Base-by-base conservation (phyloP, 2,797 vertebrate genomes). In the Myotis pilosus region DNA sequence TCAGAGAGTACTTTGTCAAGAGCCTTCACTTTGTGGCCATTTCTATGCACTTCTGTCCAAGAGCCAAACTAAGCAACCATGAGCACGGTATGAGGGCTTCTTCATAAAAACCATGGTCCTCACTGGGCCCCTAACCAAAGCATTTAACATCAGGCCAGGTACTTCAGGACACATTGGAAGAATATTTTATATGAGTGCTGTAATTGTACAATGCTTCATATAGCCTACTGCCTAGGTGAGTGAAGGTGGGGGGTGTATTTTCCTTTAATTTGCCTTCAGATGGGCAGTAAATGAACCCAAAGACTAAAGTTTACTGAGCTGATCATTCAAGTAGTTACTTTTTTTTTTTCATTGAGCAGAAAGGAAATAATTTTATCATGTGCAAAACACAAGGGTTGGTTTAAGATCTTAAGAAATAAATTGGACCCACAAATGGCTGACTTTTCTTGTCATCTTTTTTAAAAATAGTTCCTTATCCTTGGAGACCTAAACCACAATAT, bases 351-450 rank as follows among this genome's bases (percentile, higher is more conserved):
- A 69, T 3, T 90, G 20, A 66, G 25, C 9, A 96, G 15, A 71
- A 94, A 96, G 19, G 6, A 83, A 95, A 95, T 25, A 53, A 13
- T 33, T 62, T 68, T 89, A 12, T 55, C 60, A 86, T 25, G 25
- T 69, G 51, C 30, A 83, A 86, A 96, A 78, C 57, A 44, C 51
- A 69, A 88, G 36, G 87, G n/a, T 89, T 86, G 53, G 49, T 62
- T 89, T 88, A 84, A 89, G n/a, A 96, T 72, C 44, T 64, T 72
- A 81, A 87, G 20, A 81, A 96, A 85, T 69, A 81, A 60, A 82
- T 74, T 90, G 69, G 9, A 64, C 13, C 25, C 55, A 78, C 38
- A 28, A 88, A 8, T 72, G 23, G 13, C n/a, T 94, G 76, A 51
- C 49, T 92, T 87, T 79, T 62, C 47, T 93, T 94, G 64, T 51